Percentiles rank a stretch among this genome's conserved stretches.
These are phyloP conservation scores for Glaucomys volans DNA, from an alignment of 2,113 vertebrate species.

Conservation along the genomic window DNA sequence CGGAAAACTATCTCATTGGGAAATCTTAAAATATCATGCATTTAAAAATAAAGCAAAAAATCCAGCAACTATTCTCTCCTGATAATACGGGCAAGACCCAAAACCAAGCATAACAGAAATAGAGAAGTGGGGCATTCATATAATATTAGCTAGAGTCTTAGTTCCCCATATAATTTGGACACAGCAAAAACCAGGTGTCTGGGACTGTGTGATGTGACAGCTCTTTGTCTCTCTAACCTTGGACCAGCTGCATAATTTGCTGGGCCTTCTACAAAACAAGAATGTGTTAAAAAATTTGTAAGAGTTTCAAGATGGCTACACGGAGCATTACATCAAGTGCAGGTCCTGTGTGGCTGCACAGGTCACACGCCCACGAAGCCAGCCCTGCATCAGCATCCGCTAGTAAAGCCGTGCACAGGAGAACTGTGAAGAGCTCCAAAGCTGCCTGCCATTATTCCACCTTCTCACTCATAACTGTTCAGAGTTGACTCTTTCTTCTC, in stretches of 20 bases:
- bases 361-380: rapidly evolving
- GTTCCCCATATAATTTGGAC: not conserved
- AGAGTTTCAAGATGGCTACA: not conserved
- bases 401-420: not conserved
- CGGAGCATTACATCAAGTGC: not conserved
- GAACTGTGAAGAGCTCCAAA: not conserved
- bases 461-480: not conserved
- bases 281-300: not conserved
- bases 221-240: not conserved
- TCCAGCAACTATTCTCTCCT: not conserved
- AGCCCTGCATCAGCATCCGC: rapidly evolving
- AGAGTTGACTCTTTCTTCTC: constrained; percentile 73
- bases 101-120: not conserved
- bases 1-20: not conserved
- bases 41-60: not conserved
- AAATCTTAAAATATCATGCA: not conserved
- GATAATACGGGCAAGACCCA: not conserved
- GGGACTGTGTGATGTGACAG: not conserved
- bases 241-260: not conserved
- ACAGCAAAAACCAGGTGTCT: not conserved
- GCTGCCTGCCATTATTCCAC: not conserved
- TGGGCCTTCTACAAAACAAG: not conserved
- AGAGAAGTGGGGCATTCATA: not conserved
- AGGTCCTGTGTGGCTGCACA: not conserved
- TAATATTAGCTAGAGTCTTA: not conserved